These are phyloP conservation scores for Lophotis ruficrista DNA, from an alignment of 2,113 vertebrate species.

Conservation along the genomic window DNA sequence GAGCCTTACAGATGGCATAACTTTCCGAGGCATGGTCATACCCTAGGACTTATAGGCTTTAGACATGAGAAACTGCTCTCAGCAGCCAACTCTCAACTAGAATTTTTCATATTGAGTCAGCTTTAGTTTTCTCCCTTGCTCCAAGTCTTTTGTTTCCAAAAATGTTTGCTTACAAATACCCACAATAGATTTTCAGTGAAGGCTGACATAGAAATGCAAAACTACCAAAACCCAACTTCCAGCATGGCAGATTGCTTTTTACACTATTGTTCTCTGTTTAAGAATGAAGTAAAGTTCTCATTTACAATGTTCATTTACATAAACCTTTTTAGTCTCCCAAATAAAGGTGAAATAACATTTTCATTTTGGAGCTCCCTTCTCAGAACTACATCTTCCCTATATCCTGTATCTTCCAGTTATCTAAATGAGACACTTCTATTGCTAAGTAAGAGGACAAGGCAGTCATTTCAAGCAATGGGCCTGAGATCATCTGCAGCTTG, in stretches of 20 bases:
- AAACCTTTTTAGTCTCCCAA: background rate
- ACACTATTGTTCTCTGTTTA: background rate
- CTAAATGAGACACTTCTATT: background rate
- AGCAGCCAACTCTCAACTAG: background rate
- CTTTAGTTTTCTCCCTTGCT: background rate
- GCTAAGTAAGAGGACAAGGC: background rate
- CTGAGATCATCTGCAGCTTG: background rate
- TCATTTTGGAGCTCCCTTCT: background rate
- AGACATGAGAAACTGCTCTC: background rate
- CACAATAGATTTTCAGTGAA: background rate
- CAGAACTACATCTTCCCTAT: background rate
- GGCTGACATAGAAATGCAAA: background rate
- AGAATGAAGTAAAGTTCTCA: background rate
- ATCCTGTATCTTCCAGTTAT: background rate
- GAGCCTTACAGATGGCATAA: background rate
- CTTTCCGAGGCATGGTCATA: background rate
- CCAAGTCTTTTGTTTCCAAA: background rate
- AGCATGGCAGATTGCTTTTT: background rate
- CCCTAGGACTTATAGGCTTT: background rate
- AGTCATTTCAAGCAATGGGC: background rate
- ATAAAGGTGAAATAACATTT: background rate
- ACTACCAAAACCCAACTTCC: rapidly evolving
- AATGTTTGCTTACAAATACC: background rate
- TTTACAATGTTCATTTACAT: background rate
- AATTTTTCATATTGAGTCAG: background rate